Base-by-base conservation (phyloP, 2,888 invertebrate genomes). In the Ormyrus thymus region DNA sequence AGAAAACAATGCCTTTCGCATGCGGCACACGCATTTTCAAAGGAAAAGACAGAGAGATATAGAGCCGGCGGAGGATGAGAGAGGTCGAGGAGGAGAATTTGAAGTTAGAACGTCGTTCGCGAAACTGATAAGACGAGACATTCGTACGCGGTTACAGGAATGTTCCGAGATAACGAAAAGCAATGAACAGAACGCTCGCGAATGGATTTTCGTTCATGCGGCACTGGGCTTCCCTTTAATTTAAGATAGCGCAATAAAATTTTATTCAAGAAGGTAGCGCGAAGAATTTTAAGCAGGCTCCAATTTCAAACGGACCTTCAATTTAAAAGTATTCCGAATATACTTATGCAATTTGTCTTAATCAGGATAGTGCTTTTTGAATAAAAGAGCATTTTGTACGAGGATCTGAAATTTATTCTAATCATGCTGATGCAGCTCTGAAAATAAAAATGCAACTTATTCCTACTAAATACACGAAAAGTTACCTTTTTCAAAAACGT, bases 41-140 rank as follows among this genome's bases (percentile, higher is more conserved):
- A 46, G 55, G 50, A 66, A 48, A 50, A 45, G 43, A 29, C 29
- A 29, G 29, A 1, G 29, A 29, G 29, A 29, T 29, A 29, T 29
- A 29, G 29, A 29, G 29, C 29, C 29, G 29, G 4, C 29, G 29
- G 29, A 4, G 29, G 29, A 29, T 29, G 29, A 55, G 76, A 48
- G 71, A 29, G 15, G n/a, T 2, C 48, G 46, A 73, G 58, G 11
- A 53, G 11, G 51, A 29, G 68, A 75, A 66, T 75, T 75, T 68
- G 68, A 75, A 75, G 61, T 75, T 75, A 53, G 75, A 75, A 64
- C 68, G 48, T 76, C 68, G 75, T 76, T 61, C 68, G 43, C 29
- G 55, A 61, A 55, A 76, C 75, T 69, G 68, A 76, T 76, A 76
- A 76, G 70, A 68, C 13, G 69, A 69, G 74, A 75, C 58, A 13